Evolutionary conservation across 2,113 vertebrate genomes (phyloP), one percentile per base, ranked within the genome.

Genomic region (Ammodytes marinus): DNA sequence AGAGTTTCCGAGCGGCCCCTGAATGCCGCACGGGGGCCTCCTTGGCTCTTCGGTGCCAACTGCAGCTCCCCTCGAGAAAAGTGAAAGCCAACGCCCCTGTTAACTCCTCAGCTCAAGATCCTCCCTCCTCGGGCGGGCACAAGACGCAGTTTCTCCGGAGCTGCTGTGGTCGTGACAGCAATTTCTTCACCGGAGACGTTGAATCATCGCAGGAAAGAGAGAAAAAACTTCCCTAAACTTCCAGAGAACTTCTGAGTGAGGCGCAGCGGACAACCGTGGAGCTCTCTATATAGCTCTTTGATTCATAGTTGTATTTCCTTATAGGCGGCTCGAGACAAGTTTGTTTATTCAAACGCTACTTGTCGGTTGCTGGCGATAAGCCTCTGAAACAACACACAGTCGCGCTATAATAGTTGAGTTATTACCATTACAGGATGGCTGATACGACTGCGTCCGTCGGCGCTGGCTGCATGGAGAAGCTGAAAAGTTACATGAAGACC

Each of bases 401-500:
- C 35, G 35, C 19, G 42, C 4, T 49, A 5, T n/a, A 17, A 14
- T 57, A 69, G 12, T 57, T 73, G 6, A 57, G 17, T 75, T 57
- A 14, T 67, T 40, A 14, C 17, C 52, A 14, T 67, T 40, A 14
- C 17, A 83, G 53, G 45, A 96, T 96, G 95, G 93, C 91, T 35
- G 94, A 95, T 45, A 87, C 88, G 0, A 57, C 17, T 2, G 75
- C 69, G 0, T 39, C 72, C 1, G 58, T 89, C 4, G 79, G 58
- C 0, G 80, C 55, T 0, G 82, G 0, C 84, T 74, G 39, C 70
- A 0, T 92, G 88, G 93, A 93, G n/a, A 94, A 78, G 69, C 66
- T 95, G 58, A 89, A 87, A 58, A 85, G 13, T 47, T 96, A 95
- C 75, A 69, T 89, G 74, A 89, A 67, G 66, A 95, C 95, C 47